Evolutionary conservation across 2,888 invertebrate genomes (phyloP).

Genomic region (Lasioglossum figueresi): DNA sequence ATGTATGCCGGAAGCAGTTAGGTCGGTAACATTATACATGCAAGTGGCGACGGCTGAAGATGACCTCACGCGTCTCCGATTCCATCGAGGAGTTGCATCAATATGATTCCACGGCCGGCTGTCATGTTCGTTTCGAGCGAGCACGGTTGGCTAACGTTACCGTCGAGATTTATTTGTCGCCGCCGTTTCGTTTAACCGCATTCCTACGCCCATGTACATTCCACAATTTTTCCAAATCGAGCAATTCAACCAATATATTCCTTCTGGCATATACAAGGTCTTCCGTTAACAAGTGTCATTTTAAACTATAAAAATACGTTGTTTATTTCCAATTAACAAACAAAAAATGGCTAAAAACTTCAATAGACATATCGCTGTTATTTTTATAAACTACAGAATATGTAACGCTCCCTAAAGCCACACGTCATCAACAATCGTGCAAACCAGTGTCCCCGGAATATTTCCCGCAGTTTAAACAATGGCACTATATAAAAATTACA

Average conservation of each 20-base stretch:
- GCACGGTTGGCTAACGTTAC: constrained; percentile 5
- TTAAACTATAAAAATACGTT: no score
- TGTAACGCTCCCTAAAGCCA: no score
- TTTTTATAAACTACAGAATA: no score
- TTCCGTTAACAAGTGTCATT: no score
- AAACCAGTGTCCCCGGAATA: not conserved
- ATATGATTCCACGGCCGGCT: constrained; percentile 26
- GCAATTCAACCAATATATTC: not conserved
- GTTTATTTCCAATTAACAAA: no score
- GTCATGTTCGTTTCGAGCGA: not conserved
- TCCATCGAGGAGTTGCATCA: constrained; percentile 51
- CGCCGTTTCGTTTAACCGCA: not conserved
- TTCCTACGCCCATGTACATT: not conserved
- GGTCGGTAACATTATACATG: constrained; percentile 58
- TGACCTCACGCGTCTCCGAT: constrained; percentile 66
- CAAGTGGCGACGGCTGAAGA: constrained; percentile 60
- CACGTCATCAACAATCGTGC: not conserved
- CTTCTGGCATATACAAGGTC: no score
- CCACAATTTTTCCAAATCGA: not conserved
- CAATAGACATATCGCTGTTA: no score
- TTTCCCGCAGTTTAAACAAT: not conserved
- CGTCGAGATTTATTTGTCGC: constrained; percentile 12
- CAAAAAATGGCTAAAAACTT: no score
- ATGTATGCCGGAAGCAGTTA: constrained; percentile 68
- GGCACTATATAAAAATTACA: not conserved